Base-by-base conservation (phyloP, 1,140 invertebrate genomes). In the Penaeus japonicus region DNA sequence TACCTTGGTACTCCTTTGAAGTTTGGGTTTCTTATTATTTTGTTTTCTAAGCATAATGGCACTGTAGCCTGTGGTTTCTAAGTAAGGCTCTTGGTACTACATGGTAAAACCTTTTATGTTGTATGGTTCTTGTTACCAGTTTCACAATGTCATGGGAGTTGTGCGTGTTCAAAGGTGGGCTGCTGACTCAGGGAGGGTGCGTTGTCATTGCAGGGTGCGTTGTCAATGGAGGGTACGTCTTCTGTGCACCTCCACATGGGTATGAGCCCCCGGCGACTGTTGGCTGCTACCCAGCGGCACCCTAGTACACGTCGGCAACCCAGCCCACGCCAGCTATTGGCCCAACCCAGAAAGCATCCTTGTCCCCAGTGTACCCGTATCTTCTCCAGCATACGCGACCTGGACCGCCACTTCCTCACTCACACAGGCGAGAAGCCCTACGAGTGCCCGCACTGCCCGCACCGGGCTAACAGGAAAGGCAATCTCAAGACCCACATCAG, bases 341-440 rank as follows among this genome's bases (percentile, higher is more conserved):
- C 53, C 77, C n/a, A 83, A 70, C 59, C 47, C 65, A 85, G 80
- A 85, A 84, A 80, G 53, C 84, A 89, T 78, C 84, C 79, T 78
- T 90, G 90, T 55, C 39, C 84, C 39, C 79, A 84, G 62, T 90
- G 90, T 88, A 83, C 84, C 54, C 87, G 88, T 65, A 47, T 62
- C 77, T 90, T 90, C 85, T 62, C 73, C 82, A 82, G 86, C 55
- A 77, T 85, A 35, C 90, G 89, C 53, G 90, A 90, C 80, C 84
- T 90, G 79, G 65, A 73, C 84, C 88, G 90, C 47, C 92, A 92
- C 90, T 91, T 91, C 89, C 89, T 92, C 3, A 91, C 91, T 17
- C 93, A 93, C 87, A 93, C 93, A 0, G 91, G 93, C 3, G 94
- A 94, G 91, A 91, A 93, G 84, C 94, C 94, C 18, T 94, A 93